Evolutionary conservation across 2,797 vertebrate species (phyloP).

Genomic region (Scomberomorus guttatus): DNA sequence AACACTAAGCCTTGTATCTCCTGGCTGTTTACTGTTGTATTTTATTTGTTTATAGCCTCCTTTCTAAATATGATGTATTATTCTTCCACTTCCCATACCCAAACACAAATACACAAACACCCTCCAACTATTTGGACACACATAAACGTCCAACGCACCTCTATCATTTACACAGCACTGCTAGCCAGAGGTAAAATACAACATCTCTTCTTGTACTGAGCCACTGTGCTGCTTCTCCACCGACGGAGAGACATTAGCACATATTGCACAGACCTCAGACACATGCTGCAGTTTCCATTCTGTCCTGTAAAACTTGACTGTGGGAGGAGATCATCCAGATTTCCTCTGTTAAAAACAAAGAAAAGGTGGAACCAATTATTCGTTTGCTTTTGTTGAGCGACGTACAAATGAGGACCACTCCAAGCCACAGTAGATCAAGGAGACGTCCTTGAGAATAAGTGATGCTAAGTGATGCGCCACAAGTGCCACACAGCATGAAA

Average conservation of each 20-base stretch:
- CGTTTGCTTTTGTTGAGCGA: not conserved
- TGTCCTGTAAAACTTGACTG: not conserved
- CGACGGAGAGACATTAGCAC: too few species aligned
- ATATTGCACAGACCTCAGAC: too few species aligned
- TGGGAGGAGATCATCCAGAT: not conserved
- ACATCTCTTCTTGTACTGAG: not conserved
- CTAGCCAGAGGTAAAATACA: not conserved
- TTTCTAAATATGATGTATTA: not conserved
- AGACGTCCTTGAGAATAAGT: not conserved
- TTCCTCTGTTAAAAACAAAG: not conserved
- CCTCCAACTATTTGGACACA: not conserved
- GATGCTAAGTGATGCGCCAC: too few species aligned
- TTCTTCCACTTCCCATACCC: not conserved
- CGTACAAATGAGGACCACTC: not conserved
- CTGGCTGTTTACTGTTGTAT: not conserved
- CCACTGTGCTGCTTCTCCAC: not conserved
- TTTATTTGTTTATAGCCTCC: slow-evolving; percentile 8
- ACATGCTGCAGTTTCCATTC: too few species aligned
- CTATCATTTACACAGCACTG: not conserved
- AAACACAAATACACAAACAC: not conserved
- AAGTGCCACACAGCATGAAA: too few species aligned
- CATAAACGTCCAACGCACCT: not conserved
- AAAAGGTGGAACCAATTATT: not conserved
- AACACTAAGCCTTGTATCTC: not conserved
- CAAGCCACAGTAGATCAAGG: not conserved